These are phyloP conservation scores for Oxytorus armatus DNA, from an alignment of 2,888 invertebrate species.

Conservation along the genomic window DNA sequence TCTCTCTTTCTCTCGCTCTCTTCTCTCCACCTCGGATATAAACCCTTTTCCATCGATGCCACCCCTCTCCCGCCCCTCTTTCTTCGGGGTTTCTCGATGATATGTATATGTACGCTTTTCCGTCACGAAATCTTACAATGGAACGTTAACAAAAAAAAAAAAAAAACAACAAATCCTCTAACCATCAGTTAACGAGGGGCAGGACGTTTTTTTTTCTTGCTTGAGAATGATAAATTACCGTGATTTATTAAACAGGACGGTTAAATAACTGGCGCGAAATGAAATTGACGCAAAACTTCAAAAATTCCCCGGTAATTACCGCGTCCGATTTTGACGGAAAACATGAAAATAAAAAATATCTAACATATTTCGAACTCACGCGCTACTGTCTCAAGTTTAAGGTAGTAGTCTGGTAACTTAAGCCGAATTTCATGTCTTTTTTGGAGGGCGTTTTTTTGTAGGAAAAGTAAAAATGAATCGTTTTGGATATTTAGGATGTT, in stretches of 20 bases:
- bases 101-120: constrained; percentile 14
- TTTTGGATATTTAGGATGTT: too few relatives aligned
- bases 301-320: background rate
- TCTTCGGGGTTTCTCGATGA: constrained; percentile 5
- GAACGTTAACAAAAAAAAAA: background rate
- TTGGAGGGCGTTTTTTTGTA: too few relatives aligned
- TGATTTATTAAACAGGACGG: background rate
- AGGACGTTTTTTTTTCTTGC: background rate
- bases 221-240: background rate
- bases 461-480: too few relatives aligned
- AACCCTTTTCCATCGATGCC: constrained; percentile 45
- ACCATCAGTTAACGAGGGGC: background rate
- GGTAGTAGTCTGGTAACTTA: too few relatives aligned
- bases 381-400: too few relatives aligned
- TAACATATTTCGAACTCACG: too few relatives aligned
- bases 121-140: background rate
- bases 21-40: constrained; percentile 23
- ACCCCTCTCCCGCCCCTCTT: constrained; percentile 29
- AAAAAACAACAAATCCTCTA: too few relatives aligned
- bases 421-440: too few relatives aligned
- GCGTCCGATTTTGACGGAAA: background rate
- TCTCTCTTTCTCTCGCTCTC: constrained; percentile 24
- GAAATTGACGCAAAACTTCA: background rate
- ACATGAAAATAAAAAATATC: background rate
- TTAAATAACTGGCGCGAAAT: background rate